A percentile compares a stretch with the other conserved stretches of the same genome.
These are phyloP conservation scores for Distichodus sexfasciatus DNA, from an alignment of 2,797 vertebrate genomes.

Conservation along the genomic window DNA sequence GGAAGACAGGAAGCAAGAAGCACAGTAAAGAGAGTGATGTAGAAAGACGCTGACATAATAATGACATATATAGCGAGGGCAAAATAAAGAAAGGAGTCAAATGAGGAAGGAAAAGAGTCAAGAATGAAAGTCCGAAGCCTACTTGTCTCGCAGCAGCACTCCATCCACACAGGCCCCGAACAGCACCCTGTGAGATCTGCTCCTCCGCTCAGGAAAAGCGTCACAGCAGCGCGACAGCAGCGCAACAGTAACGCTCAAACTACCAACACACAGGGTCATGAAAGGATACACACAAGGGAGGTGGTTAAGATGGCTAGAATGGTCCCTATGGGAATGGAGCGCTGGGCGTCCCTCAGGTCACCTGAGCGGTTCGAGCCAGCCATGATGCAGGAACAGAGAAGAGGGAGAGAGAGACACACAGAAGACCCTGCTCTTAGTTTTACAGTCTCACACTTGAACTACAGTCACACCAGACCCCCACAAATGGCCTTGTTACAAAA, in stretches of 20 bases:
- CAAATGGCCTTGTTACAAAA: too few species aligned
- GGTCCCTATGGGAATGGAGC: slow-evolving; percentile 89
- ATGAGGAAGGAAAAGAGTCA: neutral
- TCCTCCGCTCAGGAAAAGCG: slow-evolving; percentile 58
- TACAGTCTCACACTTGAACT: too few species aligned
- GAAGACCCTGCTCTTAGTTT: too few species aligned
- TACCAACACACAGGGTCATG: neutral
- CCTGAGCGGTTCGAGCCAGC: slow-evolving; percentile 92
- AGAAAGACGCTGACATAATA: too few species aligned
- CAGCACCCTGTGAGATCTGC: slow-evolving; percentile 84
- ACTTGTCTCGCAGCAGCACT: slow-evolving; percentile 89
- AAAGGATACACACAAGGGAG: slow-evolving; percentile 90
- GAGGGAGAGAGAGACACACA: too few species aligned
- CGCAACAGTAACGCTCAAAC: neutral
- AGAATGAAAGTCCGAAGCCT: slow-evolving; percentile 54
- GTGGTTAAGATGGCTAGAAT: slow-evolving; percentile 90
- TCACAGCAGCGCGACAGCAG: neutral
- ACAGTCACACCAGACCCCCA: too few species aligned
- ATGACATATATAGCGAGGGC: too few species aligned
- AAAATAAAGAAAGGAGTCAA: neutral
- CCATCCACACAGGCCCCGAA: slow-evolving; percentile 87
- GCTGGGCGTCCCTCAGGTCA: slow-evolving; percentile 89
- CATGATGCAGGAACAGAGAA: slow-evolving; percentile 75
- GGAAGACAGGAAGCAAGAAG: too few species aligned
- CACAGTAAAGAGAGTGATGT: too few species aligned